A percentile compares a stretch with the other conserved stretches of the same genome.
phyloP scores from a whole-genome alignment of 2,797 vertebrate genomes.

The Pseudomugil tenellus region DNA sequence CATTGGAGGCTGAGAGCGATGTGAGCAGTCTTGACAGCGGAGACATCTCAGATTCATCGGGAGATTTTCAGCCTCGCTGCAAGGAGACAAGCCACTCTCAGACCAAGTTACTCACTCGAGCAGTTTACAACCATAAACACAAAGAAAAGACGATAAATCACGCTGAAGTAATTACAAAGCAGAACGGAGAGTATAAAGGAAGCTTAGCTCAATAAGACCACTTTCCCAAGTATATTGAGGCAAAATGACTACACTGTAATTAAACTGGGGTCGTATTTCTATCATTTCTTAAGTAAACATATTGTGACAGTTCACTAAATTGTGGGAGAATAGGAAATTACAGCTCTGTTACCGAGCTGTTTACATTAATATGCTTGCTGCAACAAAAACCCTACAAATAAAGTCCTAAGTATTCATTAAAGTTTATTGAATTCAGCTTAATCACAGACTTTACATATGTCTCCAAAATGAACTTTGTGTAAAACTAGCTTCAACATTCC shows the following conservation, averaged over 20 bases:
- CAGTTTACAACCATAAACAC: constrained; percentile 82
- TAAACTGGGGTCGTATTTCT: constrained; percentile 83
- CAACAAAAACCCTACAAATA: constrained; percentile 72
- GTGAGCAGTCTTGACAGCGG: constrained; percentile 82
- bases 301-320: constrained; percentile 83
- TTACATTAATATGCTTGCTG: constrained; percentile 74
- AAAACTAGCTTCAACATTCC: constrained; percentile 67
- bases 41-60: constrained; percentile 83
- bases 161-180: constrained; percentile 84
- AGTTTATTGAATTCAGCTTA: constrained; percentile 78
- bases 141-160: constrained; percentile 83
- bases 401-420: constrained; percentile 76
- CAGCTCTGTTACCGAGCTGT: constrained; percentile 76
- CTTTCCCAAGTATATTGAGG: constrained; percentile 79
- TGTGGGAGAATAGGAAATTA: constrained; percentile 83
- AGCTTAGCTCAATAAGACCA: constrained; percentile 77
- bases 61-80: constrained; percentile 80
- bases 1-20: constrained; percentile 85
- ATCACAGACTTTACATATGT: constrained; percentile 73
- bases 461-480: constrained; percentile 71
- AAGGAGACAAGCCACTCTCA: constrained; percentile 79
- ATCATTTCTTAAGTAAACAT: constrained; percentile 81
- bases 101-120: constrained; percentile 78
- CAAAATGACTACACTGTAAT: constrained; percentile 81
- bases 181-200: constrained; percentile 72